These are phyloP conservation scores for Drosophila ercepeae DNA, from an alignment of 1,140 invertebrate species.

Conservation along the genomic window DNA sequence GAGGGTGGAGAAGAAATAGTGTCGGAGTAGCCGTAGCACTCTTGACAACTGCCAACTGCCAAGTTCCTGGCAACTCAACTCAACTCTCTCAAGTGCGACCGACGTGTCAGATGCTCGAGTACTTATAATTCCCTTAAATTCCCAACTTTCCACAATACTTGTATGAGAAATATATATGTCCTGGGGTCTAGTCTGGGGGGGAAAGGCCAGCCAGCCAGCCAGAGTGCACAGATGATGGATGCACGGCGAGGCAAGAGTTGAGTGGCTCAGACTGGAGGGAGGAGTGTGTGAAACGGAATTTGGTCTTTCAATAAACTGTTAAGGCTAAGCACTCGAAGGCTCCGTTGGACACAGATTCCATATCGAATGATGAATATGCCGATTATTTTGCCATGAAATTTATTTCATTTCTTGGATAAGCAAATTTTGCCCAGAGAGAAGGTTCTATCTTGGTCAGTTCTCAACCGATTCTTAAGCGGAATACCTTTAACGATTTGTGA, in stretches of 20 bases:
- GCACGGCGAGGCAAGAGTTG: slow-evolving; percentile 7
- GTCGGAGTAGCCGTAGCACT: slow-evolving; percentile 32
- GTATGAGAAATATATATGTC: neutral
- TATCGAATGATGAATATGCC: neutral
- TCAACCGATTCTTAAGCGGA: too few relatives aligned
- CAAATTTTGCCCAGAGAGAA: too few relatives aligned
- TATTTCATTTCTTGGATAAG: too few relatives aligned
- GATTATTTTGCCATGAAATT: too few relatives aligned
- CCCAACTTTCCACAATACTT: slow-evolving; percentile 35
- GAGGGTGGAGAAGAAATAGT: neutral
- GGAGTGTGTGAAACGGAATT: slow-evolving; percentile 6
- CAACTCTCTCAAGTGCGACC: slow-evolving; percentile 47
- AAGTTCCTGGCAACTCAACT: slow-evolving; percentile 47
- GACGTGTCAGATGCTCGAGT: slow-evolving; percentile 50
- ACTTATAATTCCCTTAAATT: slow-evolving; percentile 52
- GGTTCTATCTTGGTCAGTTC: too few relatives aligned
- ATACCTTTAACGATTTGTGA: too few relatives aligned
- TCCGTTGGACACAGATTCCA: neutral
- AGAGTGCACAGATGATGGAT: slow-evolving; percentile 10
- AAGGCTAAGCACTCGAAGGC: neutral
- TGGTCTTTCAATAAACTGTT: neutral
- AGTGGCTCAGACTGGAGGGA: slow-evolving; percentile 5
- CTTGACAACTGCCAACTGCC: slow-evolving; percentile 48
- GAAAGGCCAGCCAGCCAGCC: neutral
- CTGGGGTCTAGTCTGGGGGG: too few relatives aligned